These are phyloP conservation scores for Burhinus bistriatus DNA, from an alignment of 2,113 vertebrate species.

Conservation along the genomic window DNA sequence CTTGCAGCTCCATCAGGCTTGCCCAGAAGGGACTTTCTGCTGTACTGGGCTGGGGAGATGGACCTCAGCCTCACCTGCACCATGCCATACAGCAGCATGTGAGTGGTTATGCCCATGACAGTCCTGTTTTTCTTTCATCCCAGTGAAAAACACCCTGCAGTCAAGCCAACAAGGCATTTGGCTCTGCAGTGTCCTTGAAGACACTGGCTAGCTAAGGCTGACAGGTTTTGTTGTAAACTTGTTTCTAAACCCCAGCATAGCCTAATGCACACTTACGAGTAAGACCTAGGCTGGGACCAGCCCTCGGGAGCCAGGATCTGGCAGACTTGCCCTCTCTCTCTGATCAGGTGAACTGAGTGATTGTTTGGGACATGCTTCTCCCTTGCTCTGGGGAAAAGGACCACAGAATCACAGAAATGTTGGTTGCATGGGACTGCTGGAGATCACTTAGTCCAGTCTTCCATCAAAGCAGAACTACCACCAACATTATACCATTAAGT, in stretches of 20 bases:
- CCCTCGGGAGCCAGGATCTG: neutral
- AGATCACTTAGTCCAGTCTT: neutral
- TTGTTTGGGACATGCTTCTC: neutral
- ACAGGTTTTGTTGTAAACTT: neutral
- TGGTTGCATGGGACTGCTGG: neutral
- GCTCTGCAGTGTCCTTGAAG: neutral
- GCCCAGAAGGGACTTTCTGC: neutral
- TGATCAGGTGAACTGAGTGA: neutral
- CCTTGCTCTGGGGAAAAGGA: neutral
- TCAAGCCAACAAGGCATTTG: neutral
- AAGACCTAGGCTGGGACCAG: neutral
- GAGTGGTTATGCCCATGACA: accelerated
- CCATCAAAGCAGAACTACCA: neutral
- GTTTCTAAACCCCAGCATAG: neutral
- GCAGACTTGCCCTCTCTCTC: neutral
- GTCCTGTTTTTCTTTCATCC: neutral
- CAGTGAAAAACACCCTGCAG: accelerated
- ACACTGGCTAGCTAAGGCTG: neutral
- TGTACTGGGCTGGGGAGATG: neutral
- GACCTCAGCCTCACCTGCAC: neutral
- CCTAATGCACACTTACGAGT: neutral
- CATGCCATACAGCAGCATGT: neutral
- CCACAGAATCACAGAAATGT: neutral
- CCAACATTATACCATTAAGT: neutral
- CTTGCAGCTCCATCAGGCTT: neutral